These are phyloP conservation scores for Girardia tigrina DNA, from an alignment of 2,888 invertebrate species.

Conservation along the genomic window DNA sequence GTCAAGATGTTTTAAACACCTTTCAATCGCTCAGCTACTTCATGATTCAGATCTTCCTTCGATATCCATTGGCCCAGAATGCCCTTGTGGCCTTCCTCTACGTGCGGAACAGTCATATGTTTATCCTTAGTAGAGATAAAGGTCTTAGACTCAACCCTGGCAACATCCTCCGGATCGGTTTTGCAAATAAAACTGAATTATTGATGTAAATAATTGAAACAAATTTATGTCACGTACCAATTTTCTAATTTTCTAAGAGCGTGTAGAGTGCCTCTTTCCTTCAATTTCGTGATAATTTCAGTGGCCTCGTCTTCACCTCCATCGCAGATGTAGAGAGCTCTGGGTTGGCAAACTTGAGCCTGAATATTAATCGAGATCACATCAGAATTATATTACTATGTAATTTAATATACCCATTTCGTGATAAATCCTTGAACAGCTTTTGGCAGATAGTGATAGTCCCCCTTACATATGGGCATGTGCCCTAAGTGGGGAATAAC, in stretches of 20 bases:
- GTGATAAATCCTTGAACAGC: constrained; percentile 44
- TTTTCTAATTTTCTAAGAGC: constrained; percentile 75
- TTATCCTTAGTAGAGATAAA: constrained; percentile 74
- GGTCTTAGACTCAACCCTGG: constrained; percentile 85
- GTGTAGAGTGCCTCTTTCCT: constrained; percentile 63
- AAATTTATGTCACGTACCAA: constrained; percentile 57
- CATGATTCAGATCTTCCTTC: constrained; percentile 65
- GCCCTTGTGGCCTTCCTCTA: constrained; percentile 66
- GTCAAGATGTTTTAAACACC: constrained; percentile 58
- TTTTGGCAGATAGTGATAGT: constrained; percentile 48
- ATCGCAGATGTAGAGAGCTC: constrained; percentile 77
- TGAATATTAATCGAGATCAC: constrained; percentile 48
- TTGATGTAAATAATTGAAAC: constrained; percentile 20
- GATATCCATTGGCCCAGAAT: constrained; percentile 84
- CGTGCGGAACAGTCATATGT: constrained; percentile 67
- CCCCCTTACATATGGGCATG: constrained; percentile 51
- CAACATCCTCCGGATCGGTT: constrained; percentile 92
- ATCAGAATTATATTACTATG: background rate
- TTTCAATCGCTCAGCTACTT: constrained; percentile 70
- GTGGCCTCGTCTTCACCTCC: constrained; percentile 71
- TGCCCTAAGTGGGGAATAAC: constrained; percentile 49
- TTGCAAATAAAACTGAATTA: constrained; percentile 70
- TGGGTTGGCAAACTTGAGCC: constrained; percentile 69
- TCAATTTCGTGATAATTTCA: constrained; percentile 62
- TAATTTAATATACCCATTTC: constrained; percentile 26